Conservation (phyloP, 2,113 vertebrate species). For the Labrus mixtus region DNA sequence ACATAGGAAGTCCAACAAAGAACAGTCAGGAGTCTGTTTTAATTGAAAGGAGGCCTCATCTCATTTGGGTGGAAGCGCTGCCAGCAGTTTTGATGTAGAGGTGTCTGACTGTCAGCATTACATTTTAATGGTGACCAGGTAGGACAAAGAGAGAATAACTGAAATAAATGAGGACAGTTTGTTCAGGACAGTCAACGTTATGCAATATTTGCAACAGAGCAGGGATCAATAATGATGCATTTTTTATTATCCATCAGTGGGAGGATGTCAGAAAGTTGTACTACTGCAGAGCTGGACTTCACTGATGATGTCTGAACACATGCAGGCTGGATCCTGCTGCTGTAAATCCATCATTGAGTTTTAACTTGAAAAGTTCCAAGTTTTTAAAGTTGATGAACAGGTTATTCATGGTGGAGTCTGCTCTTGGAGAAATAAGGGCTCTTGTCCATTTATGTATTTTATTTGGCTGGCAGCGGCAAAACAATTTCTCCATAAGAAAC, state of each 20-base stretch:
- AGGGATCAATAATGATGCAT: conserved; percentile 62
- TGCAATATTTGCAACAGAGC: conserved; percentile 49
- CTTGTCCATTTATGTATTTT: no score
- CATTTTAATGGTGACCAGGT: conserved; percentile 69
- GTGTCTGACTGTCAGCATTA: conserved; percentile 50
- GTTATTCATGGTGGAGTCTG: no score
- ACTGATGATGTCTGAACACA: neutral
- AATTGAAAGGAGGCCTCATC: conserved; percentile 68
- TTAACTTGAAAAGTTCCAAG: neutral
- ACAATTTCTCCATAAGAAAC: no score
- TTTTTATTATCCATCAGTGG: conserved; percentile 54
- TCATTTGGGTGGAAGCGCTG: conserved; percentile 33
- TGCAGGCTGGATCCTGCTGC: conserved; percentile 27
- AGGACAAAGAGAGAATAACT: conserved; percentile 49
- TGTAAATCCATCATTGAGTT: conserved; percentile 7
- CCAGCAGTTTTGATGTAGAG: conserved; percentile 65
- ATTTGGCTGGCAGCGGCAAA: no score
- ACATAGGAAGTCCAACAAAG: conserved; percentile 30
- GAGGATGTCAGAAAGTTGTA: conserved; percentile 35
- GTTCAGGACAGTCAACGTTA: conserved; percentile 45
- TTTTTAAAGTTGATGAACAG: conserved; percentile 6
- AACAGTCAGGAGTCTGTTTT: conserved; percentile 69
- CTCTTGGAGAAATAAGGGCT: no score
- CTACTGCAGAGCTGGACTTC: conserved; percentile 23
- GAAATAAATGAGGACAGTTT: conserved; percentile 58